Percentiles rank a stretch among this genome's conserved stretches.
phyloP scores from a whole-genome alignment of 1,140 invertebrate species.

The Papilio polytes region DNA sequence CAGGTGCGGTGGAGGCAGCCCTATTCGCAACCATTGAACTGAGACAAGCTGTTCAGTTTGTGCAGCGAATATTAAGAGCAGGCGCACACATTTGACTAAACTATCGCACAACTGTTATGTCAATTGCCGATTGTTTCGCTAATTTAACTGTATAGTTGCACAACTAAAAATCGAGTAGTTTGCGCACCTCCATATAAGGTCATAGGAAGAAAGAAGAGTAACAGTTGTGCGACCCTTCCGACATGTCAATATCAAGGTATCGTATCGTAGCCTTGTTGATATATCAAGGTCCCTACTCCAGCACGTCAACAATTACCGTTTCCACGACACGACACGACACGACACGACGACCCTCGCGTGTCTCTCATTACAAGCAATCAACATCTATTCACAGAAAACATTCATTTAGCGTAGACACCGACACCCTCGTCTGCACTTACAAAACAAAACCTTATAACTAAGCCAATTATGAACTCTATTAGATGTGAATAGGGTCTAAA shows the following conservation, averaged over 20 bases:
- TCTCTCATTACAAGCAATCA: conserved; percentile 14
- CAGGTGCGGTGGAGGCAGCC: not conserved
- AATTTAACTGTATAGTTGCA: no score
- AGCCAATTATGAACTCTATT: not conserved
- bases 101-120: no score
- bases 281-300: not conserved
- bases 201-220: no score
- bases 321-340: not conserved
- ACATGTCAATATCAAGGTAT: not conserved
- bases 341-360: not conserved
- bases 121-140: no score
- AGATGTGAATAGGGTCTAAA: not conserved
- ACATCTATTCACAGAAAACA: conserved; percentile 21
- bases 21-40: not conserved
- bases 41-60: conserved; percentile 3
- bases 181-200: no score
- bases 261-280: not conserved
- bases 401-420: conserved; percentile 7
- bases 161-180: no score
- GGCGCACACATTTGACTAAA: not conserved
- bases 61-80: not conserved
- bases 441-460: not conserved
- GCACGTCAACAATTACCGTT: not conserved
- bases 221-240: not conserved
- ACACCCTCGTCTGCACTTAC: not conserved